Evolutionary conservation across 2,797 vertebrate genomes (phyloP), one percentile per base, ranked within the genome.

Genomic region (Choloepus didactylus): DNA sequence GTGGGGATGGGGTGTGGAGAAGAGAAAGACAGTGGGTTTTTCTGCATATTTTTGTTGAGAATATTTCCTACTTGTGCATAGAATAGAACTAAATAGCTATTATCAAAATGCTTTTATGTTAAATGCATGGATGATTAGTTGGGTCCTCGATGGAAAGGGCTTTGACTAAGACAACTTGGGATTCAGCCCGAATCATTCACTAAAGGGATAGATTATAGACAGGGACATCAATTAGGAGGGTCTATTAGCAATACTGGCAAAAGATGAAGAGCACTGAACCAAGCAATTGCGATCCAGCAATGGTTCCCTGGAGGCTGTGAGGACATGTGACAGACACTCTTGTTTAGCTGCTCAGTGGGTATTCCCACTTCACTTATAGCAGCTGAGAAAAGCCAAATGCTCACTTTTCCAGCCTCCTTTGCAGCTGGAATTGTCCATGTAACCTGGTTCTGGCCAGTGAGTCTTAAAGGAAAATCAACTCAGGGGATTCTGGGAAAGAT

Each of bases 71-170:
- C 51, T 80, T 77, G 23, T 44, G 12, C 19, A 86, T 3, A 49
- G 84, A 79, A 87, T 27, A 93, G 54, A 84, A 95, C 51, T 89
- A 77, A 91, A 67, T 64, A 69, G 70, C 59, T 38, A 8, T 87
- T 94, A 49, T 90, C 21, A 41, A 93, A 93, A 29, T 51, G 49
- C 51, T 86, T 73, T 14, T 77, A 38, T 87, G 64, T 85, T 86
- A 49, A 88, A 77, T 62, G 27, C 46, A 51, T 75, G 23, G 35
- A 56, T 76, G 31, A 54, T 76, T 83, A 56, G 38, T 87, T 89
- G 49, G 69, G 10, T 67, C 25, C 27, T 41, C 12, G 59, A n/a
- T 73, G 9, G 27, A 92, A 95, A 89, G 51, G n/a, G 85, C 44
- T 60, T 44, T 88, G 73, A 81, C 72, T 60, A 69, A 82, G 54